Base-by-base conservation (phyloP, 2,113 vertebrate species). In the Turnix velox region DNA sequence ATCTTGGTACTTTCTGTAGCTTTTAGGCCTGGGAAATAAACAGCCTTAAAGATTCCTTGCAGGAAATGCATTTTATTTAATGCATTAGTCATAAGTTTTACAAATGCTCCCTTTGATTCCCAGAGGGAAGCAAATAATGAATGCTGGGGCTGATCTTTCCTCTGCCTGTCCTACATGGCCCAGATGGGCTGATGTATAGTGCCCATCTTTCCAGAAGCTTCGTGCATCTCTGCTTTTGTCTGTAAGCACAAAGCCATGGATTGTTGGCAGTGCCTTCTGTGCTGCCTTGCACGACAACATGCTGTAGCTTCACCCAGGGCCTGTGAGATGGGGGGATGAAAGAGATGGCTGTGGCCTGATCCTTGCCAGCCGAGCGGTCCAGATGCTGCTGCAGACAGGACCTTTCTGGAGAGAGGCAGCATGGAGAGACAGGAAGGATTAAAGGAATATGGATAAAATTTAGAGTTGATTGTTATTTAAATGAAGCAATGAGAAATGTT, bases 391-490 rank as follows among this genome's bases (percentile, higher is more conserved):
- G 77, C 46, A 67, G 76, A 51, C 76, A 66, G 67, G 65, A 90
- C 31, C 59, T 52, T 24, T 35, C 57, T 81, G 76, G 45, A 68
- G 46, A 86, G 65, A 93, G 68, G 84, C 83, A 73, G 80, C 51
- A 2, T 1, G 5, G 61, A 37, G 72, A 80, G 80, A 52, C 0
- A 5, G 79, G 71, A 75, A 89, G 62, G 71, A 62, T 62, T 73
- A 84, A 71, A 90, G 43, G 65, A 91, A 58, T 49, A 59, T 43
- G 78, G 71, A 71, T 90, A 40, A 80, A 80, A 84, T 94, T 85
- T 45, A 65, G 46, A 79, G 43, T 49, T 80, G 30, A 82, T 57
- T 77, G 48, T 68, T 57, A 59, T 67, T 83, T 94, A 94, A 76
- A 87, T 79, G 52, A 92, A 92, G 69, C 52, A 81, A 68, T 1